phyloP scores from a whole-genome alignment of 2,888 invertebrate species.

The Mesochorus sp. region DNA sequence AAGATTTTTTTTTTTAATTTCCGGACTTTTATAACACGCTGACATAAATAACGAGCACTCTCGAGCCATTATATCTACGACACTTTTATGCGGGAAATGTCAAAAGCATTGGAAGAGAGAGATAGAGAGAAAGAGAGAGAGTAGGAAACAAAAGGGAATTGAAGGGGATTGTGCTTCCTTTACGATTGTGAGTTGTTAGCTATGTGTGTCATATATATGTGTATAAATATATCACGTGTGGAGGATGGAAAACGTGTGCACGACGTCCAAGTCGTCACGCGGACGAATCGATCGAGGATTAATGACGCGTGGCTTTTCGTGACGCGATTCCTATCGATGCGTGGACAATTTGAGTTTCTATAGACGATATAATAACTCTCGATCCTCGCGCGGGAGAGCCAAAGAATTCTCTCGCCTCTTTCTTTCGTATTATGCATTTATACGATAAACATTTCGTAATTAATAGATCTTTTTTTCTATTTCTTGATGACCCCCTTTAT shows the following conservation, averaged over 20 bases:
- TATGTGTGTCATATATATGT: not conserved
- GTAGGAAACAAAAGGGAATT: conserved; percentile 54
- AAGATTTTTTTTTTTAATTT: conserved; percentile 11
- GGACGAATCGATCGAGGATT: conserved; percentile 69
- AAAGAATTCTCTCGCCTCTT: conserved; percentile 17
- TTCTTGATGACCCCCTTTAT: not conserved
- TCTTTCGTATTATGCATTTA: not conserved
- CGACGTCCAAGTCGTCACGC: conserved; percentile 66
- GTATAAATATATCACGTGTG: not conserved
- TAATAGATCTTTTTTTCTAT: not conserved
- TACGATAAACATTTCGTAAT: not conserved
- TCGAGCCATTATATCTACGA: not conserved
- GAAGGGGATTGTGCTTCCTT: conserved; percentile 43
- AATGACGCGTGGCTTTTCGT: conserved; percentile 67
- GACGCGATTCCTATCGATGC: conserved; percentile 45
- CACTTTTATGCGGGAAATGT: conserved; percentile 54
- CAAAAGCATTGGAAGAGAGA: conserved; percentile 34
- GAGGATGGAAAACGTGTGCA: conserved; percentile 50
- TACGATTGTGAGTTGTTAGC: conserved; percentile 27
- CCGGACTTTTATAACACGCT: not conserved
- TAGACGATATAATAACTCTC: conserved; percentile 67
- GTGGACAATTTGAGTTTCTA: conserved; percentile 55
- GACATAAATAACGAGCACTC: not conserved
- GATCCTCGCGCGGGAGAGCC: conserved; percentile 55
- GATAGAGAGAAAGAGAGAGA: no score